Conservation (phyloP, 1,140 invertebrate genomes). For the Anastatus disparis region DNA sequence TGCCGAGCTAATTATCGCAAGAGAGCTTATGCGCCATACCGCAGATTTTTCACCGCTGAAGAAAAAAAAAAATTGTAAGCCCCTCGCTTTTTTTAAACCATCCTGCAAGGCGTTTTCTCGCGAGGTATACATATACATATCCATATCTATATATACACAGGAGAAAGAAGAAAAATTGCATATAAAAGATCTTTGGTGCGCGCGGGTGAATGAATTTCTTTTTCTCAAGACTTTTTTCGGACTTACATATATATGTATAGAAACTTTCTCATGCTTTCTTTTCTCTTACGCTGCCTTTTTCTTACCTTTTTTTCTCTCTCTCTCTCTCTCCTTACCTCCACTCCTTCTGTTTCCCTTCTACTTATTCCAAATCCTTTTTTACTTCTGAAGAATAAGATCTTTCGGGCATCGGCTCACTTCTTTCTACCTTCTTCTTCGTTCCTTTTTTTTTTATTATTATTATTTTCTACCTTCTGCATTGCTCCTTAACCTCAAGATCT, state of each 20-base stretch:
- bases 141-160: background rate
- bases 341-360: conserved; percentile 18
- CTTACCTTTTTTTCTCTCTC: conserved; percentile 1
- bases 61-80: conserved; percentile 22
- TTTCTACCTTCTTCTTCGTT: background rate
- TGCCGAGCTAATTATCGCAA: conserved; percentile 34
- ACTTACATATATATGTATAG: conserved; percentile 1
- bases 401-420: conserved; percentile 2
- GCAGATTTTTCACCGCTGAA: conserved; percentile 27
- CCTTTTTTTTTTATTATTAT: conserved; percentile 17
- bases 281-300: background rate
- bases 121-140: no score
- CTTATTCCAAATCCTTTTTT: conserved; percentile 20
- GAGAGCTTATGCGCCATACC: background rate
- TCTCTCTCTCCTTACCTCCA: background rate
- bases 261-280: background rate
- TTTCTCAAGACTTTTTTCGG: conserved; percentile 23
- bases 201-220: conserved; percentile 10
- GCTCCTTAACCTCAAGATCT: conserved; percentile 37
- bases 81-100: background rate
- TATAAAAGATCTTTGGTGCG: conserved; percentile 28
- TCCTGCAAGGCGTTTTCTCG: background rate
- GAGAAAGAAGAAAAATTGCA: conserved; percentile 21
- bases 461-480: no score
- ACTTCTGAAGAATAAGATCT: conserved; percentile 39